A percentile compares a stretch with the other conserved stretches of the same genome.
phyloP scores from a whole-genome alignment of 2,888 invertebrate species.

The Copidosoma aretas region DNA sequence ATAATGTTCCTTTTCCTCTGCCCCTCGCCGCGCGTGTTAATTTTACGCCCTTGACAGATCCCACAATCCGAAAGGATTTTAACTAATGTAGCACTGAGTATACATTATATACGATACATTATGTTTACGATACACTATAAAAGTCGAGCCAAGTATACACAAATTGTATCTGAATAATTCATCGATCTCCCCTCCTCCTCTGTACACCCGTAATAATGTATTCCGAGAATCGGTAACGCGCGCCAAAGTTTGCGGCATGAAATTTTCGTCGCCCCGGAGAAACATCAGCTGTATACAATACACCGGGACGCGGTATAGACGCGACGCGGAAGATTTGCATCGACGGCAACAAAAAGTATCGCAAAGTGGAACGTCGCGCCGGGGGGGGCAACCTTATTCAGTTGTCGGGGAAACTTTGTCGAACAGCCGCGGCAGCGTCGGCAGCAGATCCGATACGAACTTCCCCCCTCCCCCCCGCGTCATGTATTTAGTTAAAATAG shows the following conservation, averaged over 20 bases:
- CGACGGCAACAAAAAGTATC: slow-evolving; percentile 8
- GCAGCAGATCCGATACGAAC: slow-evolving; percentile 13
- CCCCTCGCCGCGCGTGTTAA: neutral
- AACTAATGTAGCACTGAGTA: too few species aligned
- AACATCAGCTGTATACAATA: too few species aligned
- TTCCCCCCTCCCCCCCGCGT: neutral
- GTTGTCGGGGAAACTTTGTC: slow-evolving; percentile 3
- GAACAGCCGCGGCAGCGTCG: neutral
- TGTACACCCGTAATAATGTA: too few species aligned
- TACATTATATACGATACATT: neutral
- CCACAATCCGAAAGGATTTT: neutral
- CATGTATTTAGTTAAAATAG: neutral
- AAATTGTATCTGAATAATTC: too few species aligned
- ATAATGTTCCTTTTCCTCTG: neutral
- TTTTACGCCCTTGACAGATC: neutral
- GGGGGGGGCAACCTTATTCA: neutral
- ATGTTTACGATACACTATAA: too few species aligned
- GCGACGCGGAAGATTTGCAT: slow-evolving; percentile 14
- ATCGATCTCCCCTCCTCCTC: too few species aligned
- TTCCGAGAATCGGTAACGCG: too few species aligned
- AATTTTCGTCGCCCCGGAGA: neutral
- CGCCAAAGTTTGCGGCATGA: too few species aligned
- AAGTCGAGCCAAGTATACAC: too few species aligned
- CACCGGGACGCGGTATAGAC: too few species aligned
- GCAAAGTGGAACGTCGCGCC: neutral